Base-by-base conservation (phyloP, 23 tunicate genomes). In the Styela plicata region DNA sequence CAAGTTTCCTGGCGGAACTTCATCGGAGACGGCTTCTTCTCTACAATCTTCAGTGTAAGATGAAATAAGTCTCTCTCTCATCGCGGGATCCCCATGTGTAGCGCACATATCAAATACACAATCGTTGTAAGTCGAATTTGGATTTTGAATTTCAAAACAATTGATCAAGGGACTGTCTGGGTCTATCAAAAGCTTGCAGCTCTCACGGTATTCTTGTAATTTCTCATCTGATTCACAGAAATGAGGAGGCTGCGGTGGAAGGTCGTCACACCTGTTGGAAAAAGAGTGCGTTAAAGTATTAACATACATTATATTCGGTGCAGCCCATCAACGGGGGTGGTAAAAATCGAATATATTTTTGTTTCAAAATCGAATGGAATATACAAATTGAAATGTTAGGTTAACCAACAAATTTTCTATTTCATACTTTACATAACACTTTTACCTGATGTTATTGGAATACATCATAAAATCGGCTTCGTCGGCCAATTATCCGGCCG, bases 71-170 rank as follows among this genome's bases (percentile, higher is more conserved):
- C 82, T 35, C 18, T 61, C 63, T 68, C 31, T 80, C 25, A 62
- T 13, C n/a, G 73, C 74, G 20, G 36, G 24, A 64, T 87, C 84
- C 28, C 88, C 88, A 37, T 89, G 69, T 30, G 57, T 36, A 34
- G 80, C 85, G 61, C 94, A 89, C 74, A 84, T 33, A 57, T 89
- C 94, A 61, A 75, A 89, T 13, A 89, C 73, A 69, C 94, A 89
- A 63, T 74, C 74, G 28, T 73, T 63, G 70, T 61, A 83, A 32
- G 69, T 22, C 27, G 64, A 24, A 62, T 31, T 28, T 0, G 94
- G 88, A 35, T 74, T 37, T 25, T 71, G 88, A 22, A 19, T 26
- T 22, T 57, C 63, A 27, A 84, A 87, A 62, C 97, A 91, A 2
- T 74, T 71, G 18, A 33, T 70, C 37, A 86, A 91, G 0, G 91